Evolutionary conservation across 2,113 vertebrate genomes (phyloP).

Genomic region (Urocitellus parryii): DNA sequence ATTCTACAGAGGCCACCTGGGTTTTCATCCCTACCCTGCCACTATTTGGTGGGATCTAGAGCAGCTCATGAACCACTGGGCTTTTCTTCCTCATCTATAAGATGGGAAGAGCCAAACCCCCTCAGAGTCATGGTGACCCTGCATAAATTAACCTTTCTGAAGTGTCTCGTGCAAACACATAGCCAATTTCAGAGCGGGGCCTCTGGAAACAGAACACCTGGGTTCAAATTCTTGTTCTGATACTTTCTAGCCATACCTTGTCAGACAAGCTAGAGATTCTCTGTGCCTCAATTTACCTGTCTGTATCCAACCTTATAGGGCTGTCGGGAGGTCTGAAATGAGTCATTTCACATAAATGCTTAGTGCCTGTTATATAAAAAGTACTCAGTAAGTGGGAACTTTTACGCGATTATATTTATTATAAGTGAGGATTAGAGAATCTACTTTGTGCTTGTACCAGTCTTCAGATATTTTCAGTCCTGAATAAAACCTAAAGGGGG

Average conservation of each 20-base stretch:
- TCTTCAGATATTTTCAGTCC: background rate
- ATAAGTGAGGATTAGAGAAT: background rate
- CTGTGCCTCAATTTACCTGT: background rate
- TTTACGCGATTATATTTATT: background rate
- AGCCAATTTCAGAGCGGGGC: background rate
- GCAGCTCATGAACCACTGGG: background rate
- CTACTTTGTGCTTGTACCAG: background rate
- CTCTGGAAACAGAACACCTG: background rate
- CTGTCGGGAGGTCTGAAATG: background rate
- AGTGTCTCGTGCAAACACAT: accelerated
- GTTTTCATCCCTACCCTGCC: background rate
- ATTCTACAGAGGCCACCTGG: background rate
- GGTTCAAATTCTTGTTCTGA: background rate
- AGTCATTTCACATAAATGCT: background rate
- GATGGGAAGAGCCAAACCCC: background rate
- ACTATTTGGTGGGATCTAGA: background rate
- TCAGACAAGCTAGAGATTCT: background rate
- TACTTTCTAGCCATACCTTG: background rate
- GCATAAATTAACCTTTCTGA: background rate
- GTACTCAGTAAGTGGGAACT: background rate
- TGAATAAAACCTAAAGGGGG: background rate
- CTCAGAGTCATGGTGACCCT: background rate
- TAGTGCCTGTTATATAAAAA: background rate
- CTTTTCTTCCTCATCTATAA: background rate
- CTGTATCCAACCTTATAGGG: background rate